Evolutionary conservation across 1,140 invertebrate species (phyloP).

Genomic region (Euwallacea similis): DNA sequence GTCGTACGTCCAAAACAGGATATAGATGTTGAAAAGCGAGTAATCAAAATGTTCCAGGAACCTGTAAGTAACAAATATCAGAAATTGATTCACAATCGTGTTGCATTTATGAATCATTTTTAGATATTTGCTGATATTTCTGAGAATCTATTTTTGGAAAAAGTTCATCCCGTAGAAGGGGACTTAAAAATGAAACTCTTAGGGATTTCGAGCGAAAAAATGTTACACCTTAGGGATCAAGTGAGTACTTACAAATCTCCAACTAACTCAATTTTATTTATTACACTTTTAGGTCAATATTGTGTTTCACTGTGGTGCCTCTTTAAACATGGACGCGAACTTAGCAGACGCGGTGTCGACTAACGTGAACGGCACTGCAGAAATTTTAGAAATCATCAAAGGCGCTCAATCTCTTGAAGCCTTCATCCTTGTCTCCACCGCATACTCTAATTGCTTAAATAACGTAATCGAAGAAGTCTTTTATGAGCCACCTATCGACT

Average conservation of each 20-base stretch:
- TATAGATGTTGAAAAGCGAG: conserved; percentile 25
- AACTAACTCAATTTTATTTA: not conserved
- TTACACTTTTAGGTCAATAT: conserved; percentile 51
- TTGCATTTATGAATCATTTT: not conserved
- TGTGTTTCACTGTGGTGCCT: conserved; percentile 81
- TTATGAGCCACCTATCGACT: conserved; percentile 47
- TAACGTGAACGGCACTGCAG: conserved; percentile 57
- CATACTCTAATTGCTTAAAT: conserved; percentile 78
- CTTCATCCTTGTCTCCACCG: conserved; percentile 80
- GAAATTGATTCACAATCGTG: too few relatives aligned
- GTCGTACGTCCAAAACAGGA: conserved; percentile 72
- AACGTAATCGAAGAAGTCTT: conserved; percentile 67
- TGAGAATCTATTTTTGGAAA: conserved; percentile 18
- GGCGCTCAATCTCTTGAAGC: conserved; percentile 47
- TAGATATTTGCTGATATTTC: conserved; percentile 17
- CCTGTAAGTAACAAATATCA: conserved; percentile 16
- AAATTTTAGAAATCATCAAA: conserved; percentile 54
- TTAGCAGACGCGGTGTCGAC: conserved; percentile 58
- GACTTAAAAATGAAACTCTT: conserved; percentile 32
- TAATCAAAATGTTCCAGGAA: conserved; percentile 35
- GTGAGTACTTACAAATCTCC: conserved; percentile 6
- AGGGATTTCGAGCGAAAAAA: conserved; percentile 29
- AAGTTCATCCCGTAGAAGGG: conserved; percentile 35
- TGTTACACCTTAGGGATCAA: conserved; percentile 20
- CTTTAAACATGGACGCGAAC: conserved; percentile 61